These are phyloP conservation scores for Campoletis sonorensis DNA, from an alignment of 1,140 invertebrate species.

Conservation along the genomic window DNA sequence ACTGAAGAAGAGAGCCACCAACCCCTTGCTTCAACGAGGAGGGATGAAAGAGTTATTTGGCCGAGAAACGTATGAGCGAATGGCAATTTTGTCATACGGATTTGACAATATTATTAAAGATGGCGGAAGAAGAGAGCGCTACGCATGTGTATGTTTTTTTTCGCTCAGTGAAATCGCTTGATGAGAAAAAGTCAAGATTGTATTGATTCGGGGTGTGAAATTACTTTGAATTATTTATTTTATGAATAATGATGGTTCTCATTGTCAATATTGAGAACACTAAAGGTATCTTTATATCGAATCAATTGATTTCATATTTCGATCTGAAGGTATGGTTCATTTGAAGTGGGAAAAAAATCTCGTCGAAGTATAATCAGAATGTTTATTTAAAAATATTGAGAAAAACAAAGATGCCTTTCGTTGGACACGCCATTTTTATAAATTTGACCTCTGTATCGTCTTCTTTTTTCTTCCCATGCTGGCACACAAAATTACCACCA, in stretches of 20 bases:
- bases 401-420: slow-evolving; percentile 56
- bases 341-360: too few species aligned
- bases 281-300: not conserved
- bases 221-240: not conserved
- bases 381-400: not conserved
- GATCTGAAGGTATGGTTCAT: too few species aligned
- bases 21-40: not conserved
- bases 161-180: not conserved
- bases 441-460: slow-evolving; percentile 62
- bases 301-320: too few species aligned
- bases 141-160: not conserved
- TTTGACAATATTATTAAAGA: slow-evolving; percentile 28
- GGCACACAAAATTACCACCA: not conserved
- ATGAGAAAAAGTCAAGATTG: not conserved
- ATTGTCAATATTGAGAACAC: not conserved
- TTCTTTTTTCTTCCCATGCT: slow-evolving; percentile 64
- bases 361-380: too few species aligned
- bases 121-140: not conserved
- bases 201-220: not conserved
- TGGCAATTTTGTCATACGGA: not conserved
- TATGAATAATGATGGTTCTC: too few species aligned
- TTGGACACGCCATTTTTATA: slow-evolving; percentile 71
- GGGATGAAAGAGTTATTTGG: slow-evolving; percentile 25
- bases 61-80: slow-evolving; percentile 9
- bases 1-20: not conserved